These are phyloP conservation scores for Eupeodes latifasciatus DNA, from an alignment of 2,888 invertebrate species.

Conservation along the genomic window DNA sequence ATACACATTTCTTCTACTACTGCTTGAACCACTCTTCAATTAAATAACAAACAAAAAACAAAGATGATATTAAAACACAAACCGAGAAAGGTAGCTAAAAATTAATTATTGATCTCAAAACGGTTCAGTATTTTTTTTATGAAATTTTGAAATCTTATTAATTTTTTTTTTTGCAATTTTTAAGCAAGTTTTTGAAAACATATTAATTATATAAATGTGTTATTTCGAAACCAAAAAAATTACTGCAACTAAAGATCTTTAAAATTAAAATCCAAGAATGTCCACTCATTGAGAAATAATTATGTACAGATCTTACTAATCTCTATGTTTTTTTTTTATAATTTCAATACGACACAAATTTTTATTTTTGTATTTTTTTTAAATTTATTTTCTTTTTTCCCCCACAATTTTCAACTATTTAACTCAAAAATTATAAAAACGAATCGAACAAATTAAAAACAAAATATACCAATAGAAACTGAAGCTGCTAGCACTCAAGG, in stretches of 20 bases:
- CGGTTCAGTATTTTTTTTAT: conserved; percentile 39
- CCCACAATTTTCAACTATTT: conserved; percentile 36
- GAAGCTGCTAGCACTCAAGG: conserved; percentile 81
- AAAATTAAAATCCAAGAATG: not conserved
- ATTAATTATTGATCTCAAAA: not conserved
- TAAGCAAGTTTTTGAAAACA: not conserved
- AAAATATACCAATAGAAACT: conserved; percentile 77
- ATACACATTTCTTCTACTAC: conserved; percentile 43
- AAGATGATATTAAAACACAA: conserved; percentile 80
- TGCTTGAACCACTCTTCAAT: conserved; percentile 66
- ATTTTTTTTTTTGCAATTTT: not conserved
- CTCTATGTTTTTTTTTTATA: conserved; percentile 39
- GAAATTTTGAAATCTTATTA: not conserved
- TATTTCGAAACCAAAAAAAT: not conserved
- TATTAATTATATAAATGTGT: not conserved
- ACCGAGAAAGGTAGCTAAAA: conserved; percentile 80
- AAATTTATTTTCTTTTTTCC: conserved; percentile 49
- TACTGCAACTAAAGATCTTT: not conserved
- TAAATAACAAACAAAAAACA: conserved; percentile 57
- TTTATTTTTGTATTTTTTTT: conserved; percentile 48
- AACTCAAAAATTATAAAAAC: conserved; percentile 20
- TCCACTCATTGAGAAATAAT: not conserved
- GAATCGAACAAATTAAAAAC: conserved; percentile 37
- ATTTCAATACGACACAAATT: conserved; percentile 2
- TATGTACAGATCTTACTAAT: conserved; percentile 23